phyloP scores from a whole-genome alignment of 2,113 vertebrate genomes.

The Stomatorhinus ivindoensis region DNA sequence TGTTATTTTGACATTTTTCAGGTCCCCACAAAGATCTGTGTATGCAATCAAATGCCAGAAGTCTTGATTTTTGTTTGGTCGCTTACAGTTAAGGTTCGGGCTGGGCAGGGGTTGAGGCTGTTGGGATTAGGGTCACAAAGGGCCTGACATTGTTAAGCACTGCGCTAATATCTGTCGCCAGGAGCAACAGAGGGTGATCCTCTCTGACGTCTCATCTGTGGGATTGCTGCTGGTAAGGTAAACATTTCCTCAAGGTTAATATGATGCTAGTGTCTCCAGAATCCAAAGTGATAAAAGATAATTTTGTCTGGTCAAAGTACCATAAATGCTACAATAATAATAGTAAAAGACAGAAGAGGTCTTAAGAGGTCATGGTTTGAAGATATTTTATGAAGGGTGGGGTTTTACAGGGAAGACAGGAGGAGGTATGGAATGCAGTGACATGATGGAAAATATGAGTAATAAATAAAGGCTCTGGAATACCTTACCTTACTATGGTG shows the following conservation, averaged over 20 bases:
- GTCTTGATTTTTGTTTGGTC: no score
- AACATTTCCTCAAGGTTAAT: background rate
- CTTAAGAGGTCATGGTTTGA: background rate
- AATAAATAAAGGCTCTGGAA: background rate
- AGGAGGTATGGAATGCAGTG: background rate
- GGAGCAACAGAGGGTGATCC: background rate
- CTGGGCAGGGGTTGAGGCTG: no score
- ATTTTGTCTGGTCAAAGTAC: background rate
- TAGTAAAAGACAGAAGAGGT: background rate
- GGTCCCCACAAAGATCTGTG: no score
- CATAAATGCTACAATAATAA: background rate
- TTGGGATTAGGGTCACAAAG: background rate
- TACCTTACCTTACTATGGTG: background rate
- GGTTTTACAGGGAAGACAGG: background rate
- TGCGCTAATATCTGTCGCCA: constrained; percentile 33
- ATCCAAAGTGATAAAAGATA: background rate
- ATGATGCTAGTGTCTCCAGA: background rate
- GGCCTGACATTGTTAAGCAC: constrained; percentile 23
- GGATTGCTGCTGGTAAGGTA: background rate
- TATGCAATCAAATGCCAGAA: no score
- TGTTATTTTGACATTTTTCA: no score
- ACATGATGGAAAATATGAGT: background rate
- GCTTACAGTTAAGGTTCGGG: no score
- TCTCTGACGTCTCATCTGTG: background rate
- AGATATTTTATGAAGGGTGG: background rate